phyloP scores from a whole-genome alignment of 2,888 invertebrate species.

The Drosophila mimetica region DNA sequence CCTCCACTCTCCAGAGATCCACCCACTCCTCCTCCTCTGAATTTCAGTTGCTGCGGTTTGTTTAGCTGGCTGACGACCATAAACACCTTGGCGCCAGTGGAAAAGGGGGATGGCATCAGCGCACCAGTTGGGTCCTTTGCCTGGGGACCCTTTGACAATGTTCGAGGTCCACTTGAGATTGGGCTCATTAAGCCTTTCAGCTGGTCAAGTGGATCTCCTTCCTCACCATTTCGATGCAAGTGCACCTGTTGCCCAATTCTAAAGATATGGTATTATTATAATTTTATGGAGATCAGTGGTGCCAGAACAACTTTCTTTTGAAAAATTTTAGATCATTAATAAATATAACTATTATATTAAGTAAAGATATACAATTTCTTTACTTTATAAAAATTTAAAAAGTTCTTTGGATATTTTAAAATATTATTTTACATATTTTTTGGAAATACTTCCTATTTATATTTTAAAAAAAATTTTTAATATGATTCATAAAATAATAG shows the following conservation, averaged over 20 bases:
- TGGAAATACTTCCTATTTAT: too few species aligned
- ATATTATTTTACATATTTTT: too few species aligned
- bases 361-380: too few species aligned
- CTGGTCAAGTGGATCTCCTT: conserved; percentile 29
- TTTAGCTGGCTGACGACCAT: conserved; percentile 74
- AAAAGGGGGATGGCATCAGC: conserved; percentile 10
- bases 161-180: conserved; percentile 27
- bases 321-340: neutral
- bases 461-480: too few species aligned
- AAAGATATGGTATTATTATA: conserved; percentile 4
- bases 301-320: neutral
- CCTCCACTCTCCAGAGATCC: conserved; percentile 14
- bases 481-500: too few species aligned
- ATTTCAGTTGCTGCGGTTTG: conserved; percentile 52
- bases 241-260: conserved; percentile 35
- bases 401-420: too few species aligned
- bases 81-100: conserved; percentile 73
- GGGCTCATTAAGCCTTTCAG: conserved; percentile 30
- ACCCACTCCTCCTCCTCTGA: conserved; percentile 1
- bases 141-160: conserved; percentile 33
- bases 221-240: too few species aligned
- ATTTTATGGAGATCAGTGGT: conserved; percentile 9
- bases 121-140: conserved; percentile 8
- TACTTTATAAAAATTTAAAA: too few species aligned
- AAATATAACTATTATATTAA: too few species aligned